Evolutionary conservation across 2,888 invertebrate genomes (phyloP), one percentile per base, ranked within the genome.

Genomic region (Anticlea derivata): DNA sequence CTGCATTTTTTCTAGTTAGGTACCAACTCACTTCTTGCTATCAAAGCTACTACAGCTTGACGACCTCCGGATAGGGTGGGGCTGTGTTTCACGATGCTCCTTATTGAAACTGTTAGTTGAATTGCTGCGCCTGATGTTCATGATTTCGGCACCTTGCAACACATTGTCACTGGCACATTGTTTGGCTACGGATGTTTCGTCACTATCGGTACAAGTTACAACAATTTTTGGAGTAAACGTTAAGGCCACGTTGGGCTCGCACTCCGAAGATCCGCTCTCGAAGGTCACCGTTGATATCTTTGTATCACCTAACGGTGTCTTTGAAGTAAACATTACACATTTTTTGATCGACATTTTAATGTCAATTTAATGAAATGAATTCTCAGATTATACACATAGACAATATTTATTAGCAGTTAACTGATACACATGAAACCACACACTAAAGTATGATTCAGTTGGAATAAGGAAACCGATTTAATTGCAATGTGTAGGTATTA

Each of bases 71-170:
- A 58, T 61, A 48, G 61, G 64, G 55, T 70, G 65, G 68, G 55
- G 57, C 44, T 57, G 13, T 11, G 39, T 7, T 37, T 50, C 50
- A 33, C 7, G 56, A 55, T 47, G 48, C 62, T 55, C 60, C 64
- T 63, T 54, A 47, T 49, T 62, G 26, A 44, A 37, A 59, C 59
- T 61, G 52, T 61, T 60, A 51, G 49, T 58, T 7, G 55, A 54
- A 43, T 48, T 55, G 38, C 56, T 64, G 39, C 57, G 62, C 33
- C 57, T 63, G 30, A 57, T 48, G 56, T 65, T 65, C 55, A 60
- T 50, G 54, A 59, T 61, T 67, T 72, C 66, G 43, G 51, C 50
- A 50, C 52, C 24, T 70, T 65, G 68, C 54, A 58, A 63, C 61
- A 70, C 50, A 38, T 56, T 39, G 23, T 48, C 60, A 50, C 26